phyloP scores from a whole-genome alignment of 2,888 invertebrate species.

The Synergus japonicus region DNA sequence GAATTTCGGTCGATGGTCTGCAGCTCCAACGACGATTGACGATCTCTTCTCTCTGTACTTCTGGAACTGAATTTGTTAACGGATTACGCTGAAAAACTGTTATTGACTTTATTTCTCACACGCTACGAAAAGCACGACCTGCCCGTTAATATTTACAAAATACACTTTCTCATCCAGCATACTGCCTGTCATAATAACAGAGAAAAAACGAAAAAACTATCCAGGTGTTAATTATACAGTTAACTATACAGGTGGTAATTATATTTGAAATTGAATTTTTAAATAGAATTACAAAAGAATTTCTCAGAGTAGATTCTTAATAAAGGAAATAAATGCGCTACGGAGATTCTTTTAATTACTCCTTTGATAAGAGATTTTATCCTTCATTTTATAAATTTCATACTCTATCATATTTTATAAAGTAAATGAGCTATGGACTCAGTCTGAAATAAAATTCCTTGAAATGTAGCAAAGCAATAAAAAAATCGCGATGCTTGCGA shows the following conservation, averaged over 20 bases:
- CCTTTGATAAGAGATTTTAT: neutral
- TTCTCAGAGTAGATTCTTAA: neutral
- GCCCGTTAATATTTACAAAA: neutral
- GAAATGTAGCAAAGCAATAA: conserved; percentile 12
- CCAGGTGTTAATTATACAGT: too few species aligned
- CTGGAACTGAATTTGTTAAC: conserved; percentile 32
- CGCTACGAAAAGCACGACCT: neutral
- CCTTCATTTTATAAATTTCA: neutral
- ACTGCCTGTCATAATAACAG: neutral
- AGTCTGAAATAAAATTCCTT: conserved; percentile 5
- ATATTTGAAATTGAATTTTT: neutral
- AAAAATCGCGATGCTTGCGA: neutral
- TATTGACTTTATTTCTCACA: conserved; percentile 27
- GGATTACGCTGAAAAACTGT: conserved; percentile 20
- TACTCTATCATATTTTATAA: neutral
- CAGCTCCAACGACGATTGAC: conserved; percentile 49
- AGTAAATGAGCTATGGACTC: conserved; percentile 5
- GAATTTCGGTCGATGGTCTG: conserved; percentile 54
- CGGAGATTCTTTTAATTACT: neutral
- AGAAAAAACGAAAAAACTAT: neutral
- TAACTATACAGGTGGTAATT: too few species aligned
- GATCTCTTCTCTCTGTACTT: conserved; percentile 28
- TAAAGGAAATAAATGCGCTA: neutral
- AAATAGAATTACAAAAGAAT: neutral
- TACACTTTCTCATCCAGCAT: neutral